Percentiles rank a stretch among this genome's conserved stretches.
Evolutionary conservation across 2,888 invertebrate species (phyloP).

Genomic region (Asteroscopus sphinx): DNA sequence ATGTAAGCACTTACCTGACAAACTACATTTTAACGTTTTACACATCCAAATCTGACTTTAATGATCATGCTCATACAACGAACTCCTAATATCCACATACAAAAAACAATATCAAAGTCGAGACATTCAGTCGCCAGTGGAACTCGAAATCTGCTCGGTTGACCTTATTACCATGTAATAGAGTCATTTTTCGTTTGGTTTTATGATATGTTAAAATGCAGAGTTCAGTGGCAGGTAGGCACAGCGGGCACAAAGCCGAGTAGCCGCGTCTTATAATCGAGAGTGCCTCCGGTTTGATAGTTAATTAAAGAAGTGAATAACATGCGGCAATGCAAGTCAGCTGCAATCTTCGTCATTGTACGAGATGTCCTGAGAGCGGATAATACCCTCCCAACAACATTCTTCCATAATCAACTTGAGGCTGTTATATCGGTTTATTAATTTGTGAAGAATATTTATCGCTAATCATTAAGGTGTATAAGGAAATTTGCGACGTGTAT

Average conservation of each 20-base stretch:
- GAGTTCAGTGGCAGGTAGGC: constrained; percentile 71
- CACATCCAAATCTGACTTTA: constrained; percentile 70
- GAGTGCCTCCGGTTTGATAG: constrained; percentile 86
- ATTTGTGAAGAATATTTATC: constrained; percentile 44
- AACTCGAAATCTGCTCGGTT: constrained; percentile 33
- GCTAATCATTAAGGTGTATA: constrained; percentile 42
- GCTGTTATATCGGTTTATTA: constrained; percentile 39
- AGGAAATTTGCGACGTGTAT: constrained; percentile 45
- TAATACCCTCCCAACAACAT: constrained; percentile 49
- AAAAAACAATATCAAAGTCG: constrained; percentile 81
- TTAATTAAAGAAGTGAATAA: constrained; percentile 89
- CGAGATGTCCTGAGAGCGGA: constrained; percentile 63
- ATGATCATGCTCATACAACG: constrained; percentile 71
- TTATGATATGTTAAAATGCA: constrained; percentile 57
- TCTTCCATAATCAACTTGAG: constrained; percentile 26
- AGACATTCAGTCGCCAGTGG: constrained; percentile 84
- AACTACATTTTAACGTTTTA: constrained; percentile 67
- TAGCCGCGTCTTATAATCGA: constrained; percentile 86
- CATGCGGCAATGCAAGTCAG: constrained; percentile 84
- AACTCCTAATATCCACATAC: constrained; percentile 71
- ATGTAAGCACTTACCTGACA: constrained; percentile 62
- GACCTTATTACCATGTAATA: constrained; percentile 64
- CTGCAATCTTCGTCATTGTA: constrained; percentile 79
- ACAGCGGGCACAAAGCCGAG: constrained; percentile 82
- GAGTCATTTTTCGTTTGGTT: constrained; percentile 64